Base-by-base conservation (phyloP, 2,113 vertebrate species). In the Scytalopus superciliaris region DNA sequence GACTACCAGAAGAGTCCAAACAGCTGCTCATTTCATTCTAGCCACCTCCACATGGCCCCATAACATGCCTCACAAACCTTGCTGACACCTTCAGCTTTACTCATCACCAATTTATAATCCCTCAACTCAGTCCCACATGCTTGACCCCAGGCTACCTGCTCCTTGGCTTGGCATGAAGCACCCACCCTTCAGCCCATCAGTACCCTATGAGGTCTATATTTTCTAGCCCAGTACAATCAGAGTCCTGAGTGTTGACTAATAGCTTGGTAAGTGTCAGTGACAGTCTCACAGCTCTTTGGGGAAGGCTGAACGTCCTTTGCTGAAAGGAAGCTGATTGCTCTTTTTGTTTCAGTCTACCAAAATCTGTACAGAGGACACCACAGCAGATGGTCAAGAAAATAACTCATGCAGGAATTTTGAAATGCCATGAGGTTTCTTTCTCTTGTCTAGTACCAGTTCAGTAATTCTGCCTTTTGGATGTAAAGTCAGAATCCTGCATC, bases 31-130 rank as follows among this genome's bases (percentile, higher is more conserved):
- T 55, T 53, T 80, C 3, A 1, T 50, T 53, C 33, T 35, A 30
- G 18, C 6, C 30, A 44, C 18, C 19, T 75, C 9, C 22, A 50
- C 0, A 0, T 28, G 21, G 22, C 11, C 33, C 27, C 16, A 44
- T 49, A 37, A 52, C 33, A 44, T 18, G 16, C 12, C 19, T 68
- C 30, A 44, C 8, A 85, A 50, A 56, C 10, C 12, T 39, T 59
- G 35, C 3, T 19, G 30, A 27, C 37, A 39, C 22, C 30, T 88
- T 85, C 52, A 83, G n/a, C 28, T 87, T 92, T 73, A 23, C 22
- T 62, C 84, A 33, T 45, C 28, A 74, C 16, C 22, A 40, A 6
- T 24, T 35, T 37, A 8, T 35, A 57, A 62, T 9, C 4, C 17
- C 19, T 88, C 31, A 28, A 14, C 45, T 80, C 49, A 57, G 40